Evolutionary conservation across 2,113 vertebrate species (phyloP), one percentile per base, ranked within the genome.

Genomic region (Cyanoramphus novaezelandiae): DNA sequence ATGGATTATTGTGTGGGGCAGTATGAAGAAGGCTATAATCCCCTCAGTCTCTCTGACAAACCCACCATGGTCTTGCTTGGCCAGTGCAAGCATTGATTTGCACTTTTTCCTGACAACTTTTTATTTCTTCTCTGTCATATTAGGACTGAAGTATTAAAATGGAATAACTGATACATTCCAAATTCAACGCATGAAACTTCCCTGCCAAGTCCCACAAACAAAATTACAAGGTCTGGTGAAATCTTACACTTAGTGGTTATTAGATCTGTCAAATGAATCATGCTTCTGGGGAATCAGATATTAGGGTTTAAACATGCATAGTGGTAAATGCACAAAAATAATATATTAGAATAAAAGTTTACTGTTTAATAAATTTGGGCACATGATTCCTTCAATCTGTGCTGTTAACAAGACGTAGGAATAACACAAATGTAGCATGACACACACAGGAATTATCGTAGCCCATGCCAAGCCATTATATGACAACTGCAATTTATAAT

Each of bases 181-280:
- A 50, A 91, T 88, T 72, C 84, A 93, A 29, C 64, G 44, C 68
- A 81, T 80, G 68, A 88, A 47, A 52, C n/a, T 83, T 79, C 88
- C 49, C 53, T 53, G 94, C 94, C 92, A 96, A 97, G 87, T 95
- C 82, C 19, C 79, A 96, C 92, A 95, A 97, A 97, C 84, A 91
- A 95, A 94, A 88, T 96, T 88, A 78, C 57, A 82, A 71, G 47
- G 87, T 93, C 95, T 95, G 69, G 81, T 74, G 78, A 93, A 97
- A 95, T 91, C 24, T 72, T 74, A 74, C 60, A 39, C 85, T 88
- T 86, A 27, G 47, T 65, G 63, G 46, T 82, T 95, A 81, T 88
- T 94, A 88, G 68, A 50, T 64, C 82, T 93, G 64, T 92, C 95
- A 95, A 80, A 92, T 91, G 79, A 94, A 93, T 95, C 64, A 75